Evolutionary conservation across 1,140 invertebrate species (phyloP).

Genomic region (Nebria ingens): DNA sequence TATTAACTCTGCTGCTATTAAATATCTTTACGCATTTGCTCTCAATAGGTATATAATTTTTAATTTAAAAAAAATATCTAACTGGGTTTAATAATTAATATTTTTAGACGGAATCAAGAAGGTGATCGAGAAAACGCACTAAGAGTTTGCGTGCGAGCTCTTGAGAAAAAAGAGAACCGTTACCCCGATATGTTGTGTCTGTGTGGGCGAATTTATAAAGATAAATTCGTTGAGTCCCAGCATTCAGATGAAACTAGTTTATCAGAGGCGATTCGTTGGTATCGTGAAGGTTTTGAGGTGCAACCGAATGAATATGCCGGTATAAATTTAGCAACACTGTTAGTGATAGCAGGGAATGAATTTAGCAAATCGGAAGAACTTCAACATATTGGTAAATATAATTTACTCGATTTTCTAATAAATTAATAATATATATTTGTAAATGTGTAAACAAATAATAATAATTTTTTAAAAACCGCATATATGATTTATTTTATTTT

Average conservation of each 20-base stretch:
- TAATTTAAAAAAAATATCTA: not conserved
- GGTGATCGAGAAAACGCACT: conserved; percentile 92
- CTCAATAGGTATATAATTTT: conserved; percentile 64
- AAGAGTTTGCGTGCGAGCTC: conserved; percentile 78
- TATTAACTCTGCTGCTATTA: conserved; percentile 79
- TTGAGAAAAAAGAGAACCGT: conserved; percentile 86
- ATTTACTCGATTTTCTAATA: conserved; percentile 21
- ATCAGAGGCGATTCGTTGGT: conserved; percentile 93
- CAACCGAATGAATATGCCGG: conserved; percentile 98
- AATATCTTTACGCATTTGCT: conserved; percentile 93
- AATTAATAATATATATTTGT: not conserved
- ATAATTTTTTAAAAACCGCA: not conserved
- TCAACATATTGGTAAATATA: conserved; percentile 64
- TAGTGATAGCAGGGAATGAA: conserved; percentile 96
- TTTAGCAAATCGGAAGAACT: conserved; percentile 85
- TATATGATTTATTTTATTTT: conserved; percentile 17
- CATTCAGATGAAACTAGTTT: conserved; percentile 83
- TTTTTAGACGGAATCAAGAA: conserved; percentile 71
- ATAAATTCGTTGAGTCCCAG: conserved; percentile 94
- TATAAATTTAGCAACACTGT: conserved; percentile 94
- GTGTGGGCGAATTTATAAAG: conserved; percentile 97
- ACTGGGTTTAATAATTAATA: conserved; percentile 11
- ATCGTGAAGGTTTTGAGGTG: conserved; percentile 93
- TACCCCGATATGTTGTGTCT: conserved; percentile 97
- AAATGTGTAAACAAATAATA: no score